Evolutionary conservation across 1,140 invertebrate species (phyloP), one percentile per base, ranked within the genome.

Genomic region (Ceratoteleas bidentatus): DNA sequence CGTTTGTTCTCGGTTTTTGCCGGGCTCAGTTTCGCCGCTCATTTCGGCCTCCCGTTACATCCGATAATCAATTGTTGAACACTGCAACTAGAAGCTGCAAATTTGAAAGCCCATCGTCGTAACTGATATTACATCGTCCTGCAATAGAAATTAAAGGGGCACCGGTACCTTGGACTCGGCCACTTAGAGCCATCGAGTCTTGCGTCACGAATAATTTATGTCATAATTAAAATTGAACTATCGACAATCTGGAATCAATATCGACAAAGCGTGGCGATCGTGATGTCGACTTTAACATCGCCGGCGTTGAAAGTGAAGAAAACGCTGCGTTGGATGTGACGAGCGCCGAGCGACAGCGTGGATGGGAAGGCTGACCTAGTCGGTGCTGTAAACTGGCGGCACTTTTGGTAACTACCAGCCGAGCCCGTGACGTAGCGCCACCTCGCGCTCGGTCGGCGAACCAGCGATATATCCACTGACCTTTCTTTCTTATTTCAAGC

Each of bases 351-450:
- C 57, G 47, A 57, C 16, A 45, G 52, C 34, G 60, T 60, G 66
- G 16, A 53, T 60, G 34, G 24, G 49, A 24, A 58, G 36, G 43
- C 32, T 73, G 58, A 81, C 88, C 91, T 87, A 90, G 84, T 85
- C 73, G 76, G 88, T 92, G 90, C 89, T 90, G 91, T 88, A 84
- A 88, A 84, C 91, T 91, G 72, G 58, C 83, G 89, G 81, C 47
- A 47, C 32, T 15, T 50, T 58, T 14, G 53, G 14, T 49, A 80
- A 81, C 68, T 64, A 52, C 32, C 61, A 15, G 70, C 52, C 79
- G 43, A 53, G 62, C 66, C 74, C 68, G 70, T 47, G 33, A 62
- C n/a, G 80, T 72, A 72, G 62, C 85, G 79, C 79, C 76, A 76
- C 74, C 68, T 83, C 49, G 47, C 32, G 81, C 53, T 43, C 62